Evolutionary conservation across 1,140 invertebrate species (phyloP).

Genomic region (Aphelenchoides fujianensis): DNA sequence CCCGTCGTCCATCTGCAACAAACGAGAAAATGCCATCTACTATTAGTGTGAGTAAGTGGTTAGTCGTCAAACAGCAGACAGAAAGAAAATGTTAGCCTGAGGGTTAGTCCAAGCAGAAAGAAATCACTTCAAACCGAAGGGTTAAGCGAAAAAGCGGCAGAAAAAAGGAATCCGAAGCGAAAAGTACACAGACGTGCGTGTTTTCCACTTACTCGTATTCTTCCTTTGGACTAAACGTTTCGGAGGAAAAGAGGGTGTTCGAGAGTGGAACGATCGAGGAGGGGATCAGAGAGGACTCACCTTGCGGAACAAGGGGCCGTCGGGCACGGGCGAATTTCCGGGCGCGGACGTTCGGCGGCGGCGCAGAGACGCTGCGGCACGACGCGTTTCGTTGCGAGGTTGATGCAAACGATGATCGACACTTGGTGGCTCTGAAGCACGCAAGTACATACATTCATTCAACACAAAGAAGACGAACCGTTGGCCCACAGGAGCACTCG

Average conservation of each 20-base stretch:
- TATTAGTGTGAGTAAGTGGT: neutral
- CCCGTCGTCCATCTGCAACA: slow-evolving; percentile 70
- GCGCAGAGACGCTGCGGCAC: slow-evolving; percentile 56
- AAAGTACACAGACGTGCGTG: slow-evolving; percentile 10
- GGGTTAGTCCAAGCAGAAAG: neutral
- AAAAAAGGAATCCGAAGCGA: slow-evolving; percentile 19
- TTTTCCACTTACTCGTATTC: slow-evolving; percentile 13
- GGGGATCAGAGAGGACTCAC: too few relatives aligned
- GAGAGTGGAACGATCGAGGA: too few relatives aligned
- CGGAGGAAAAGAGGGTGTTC: too few relatives aligned
- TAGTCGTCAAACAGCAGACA: slow-evolving; percentile 17
- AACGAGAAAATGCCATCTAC: neutral
- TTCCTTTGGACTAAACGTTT: slow-evolving; percentile 4
- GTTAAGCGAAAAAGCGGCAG: slow-evolving; percentile 12
- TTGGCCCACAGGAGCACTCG: too few relatives aligned
- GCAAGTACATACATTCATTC: too few relatives aligned
- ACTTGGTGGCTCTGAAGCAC: slow-evolving; percentile 40
- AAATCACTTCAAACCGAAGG: slow-evolving; percentile 62
- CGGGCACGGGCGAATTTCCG: slow-evolving; percentile 43
- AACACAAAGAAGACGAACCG: too few relatives aligned
- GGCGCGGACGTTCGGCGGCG: slow-evolving; percentile 46
- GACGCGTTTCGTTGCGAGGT: slow-evolving; percentile 43
- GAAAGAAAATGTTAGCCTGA: slow-evolving; percentile 5
- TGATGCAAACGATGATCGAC: slow-evolving; percentile 54
- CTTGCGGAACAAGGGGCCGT: slow-evolving; percentile 50